Percentiles rank a stretch among this genome's conserved stretches.
phyloP scores from a whole-genome alignment of 2,113 vertebrate genomes.

The Todiramphus chloris region DNA sequence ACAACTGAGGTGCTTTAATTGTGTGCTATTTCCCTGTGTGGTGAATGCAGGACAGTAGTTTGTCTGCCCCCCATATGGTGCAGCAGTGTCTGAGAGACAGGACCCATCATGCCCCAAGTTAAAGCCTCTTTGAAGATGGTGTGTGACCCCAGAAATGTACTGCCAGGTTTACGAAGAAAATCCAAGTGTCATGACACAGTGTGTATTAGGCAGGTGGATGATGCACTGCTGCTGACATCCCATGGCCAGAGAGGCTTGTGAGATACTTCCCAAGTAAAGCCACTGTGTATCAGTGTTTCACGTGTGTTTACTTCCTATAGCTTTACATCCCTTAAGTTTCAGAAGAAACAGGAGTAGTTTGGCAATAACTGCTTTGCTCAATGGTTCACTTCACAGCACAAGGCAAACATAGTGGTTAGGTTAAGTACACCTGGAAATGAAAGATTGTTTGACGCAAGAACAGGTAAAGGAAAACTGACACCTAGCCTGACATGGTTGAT shows the following conservation, averaged over 20 bases:
- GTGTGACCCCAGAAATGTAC: fast-evolving
- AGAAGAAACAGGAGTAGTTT: background rate
- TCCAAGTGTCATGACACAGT: fast-evolving
- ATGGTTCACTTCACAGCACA: background rate
- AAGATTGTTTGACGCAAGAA: background rate
- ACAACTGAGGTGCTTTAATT: background rate
- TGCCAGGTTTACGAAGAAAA: background rate
- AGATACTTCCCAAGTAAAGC: background rate
- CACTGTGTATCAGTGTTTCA: background rate
- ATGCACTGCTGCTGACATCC: background rate
- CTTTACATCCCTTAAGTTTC: background rate
- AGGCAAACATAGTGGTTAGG: background rate
- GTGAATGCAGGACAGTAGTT: background rate
- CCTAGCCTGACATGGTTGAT: background rate
- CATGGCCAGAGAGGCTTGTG: background rate
- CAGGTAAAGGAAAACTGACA: background rate
- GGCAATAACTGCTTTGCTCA: background rate
- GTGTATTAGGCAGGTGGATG: no score
- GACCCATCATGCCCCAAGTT: fast-evolving
- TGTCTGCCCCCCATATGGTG: background rate
- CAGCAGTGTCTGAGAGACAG: background rate
- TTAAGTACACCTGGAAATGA: background rate
- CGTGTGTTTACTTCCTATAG: background rate
- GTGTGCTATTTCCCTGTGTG: fast-evolving
- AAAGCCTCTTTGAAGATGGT: background rate